Evolutionary conservation across 2,797 vertebrate genomes (phyloP), one percentile per base, ranked within the genome.

Genomic region (Pseudomugil tenellus): DNA sequence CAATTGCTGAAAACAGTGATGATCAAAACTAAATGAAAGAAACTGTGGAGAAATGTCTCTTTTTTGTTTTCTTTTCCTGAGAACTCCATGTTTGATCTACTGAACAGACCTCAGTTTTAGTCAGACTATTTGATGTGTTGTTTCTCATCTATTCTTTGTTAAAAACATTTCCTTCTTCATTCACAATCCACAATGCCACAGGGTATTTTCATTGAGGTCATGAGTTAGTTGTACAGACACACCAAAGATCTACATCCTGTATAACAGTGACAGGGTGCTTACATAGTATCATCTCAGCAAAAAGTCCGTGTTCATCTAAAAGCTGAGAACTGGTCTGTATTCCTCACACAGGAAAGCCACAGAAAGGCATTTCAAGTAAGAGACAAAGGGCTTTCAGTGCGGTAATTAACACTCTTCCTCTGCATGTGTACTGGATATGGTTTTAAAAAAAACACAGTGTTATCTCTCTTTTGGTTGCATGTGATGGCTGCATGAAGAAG

Each of bases 181-280:
- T 74, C 19, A 34, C 43, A 52, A 53, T 85, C 63, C 31, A 63
- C 25, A 59, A 84, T 48, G 63, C 81, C 75, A 77, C 80, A 87
- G 76, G 83, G 87, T 91, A 84, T 83, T 93, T 93, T 89, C 64
- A 69, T 26, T 87, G 86, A 87, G 84, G 80, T 88, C 75, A 79
- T 51, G 19, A 43, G 41, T 76, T 76, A 79, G 72, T 56, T 75
- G 58, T 13, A 70, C 6, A 37, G 72, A 63, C 43, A 74, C 54
- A 72, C 43, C 63, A 67, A 57, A 70, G 48, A 63, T 58, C 63
- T 58, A 77, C 84, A 87, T 92, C 89, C 91, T 90, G 87, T 86
- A 41, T 53, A 31, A 58, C 67, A 75, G 67, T 72, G 72, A 64
- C 49, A 65, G 43, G 53, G 39, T 21, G 54, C 39, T 77, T 90